Evolutionary conservation across 2,113 vertebrate species (phyloP).

Genomic region (Calyptomena viridis): DNA sequence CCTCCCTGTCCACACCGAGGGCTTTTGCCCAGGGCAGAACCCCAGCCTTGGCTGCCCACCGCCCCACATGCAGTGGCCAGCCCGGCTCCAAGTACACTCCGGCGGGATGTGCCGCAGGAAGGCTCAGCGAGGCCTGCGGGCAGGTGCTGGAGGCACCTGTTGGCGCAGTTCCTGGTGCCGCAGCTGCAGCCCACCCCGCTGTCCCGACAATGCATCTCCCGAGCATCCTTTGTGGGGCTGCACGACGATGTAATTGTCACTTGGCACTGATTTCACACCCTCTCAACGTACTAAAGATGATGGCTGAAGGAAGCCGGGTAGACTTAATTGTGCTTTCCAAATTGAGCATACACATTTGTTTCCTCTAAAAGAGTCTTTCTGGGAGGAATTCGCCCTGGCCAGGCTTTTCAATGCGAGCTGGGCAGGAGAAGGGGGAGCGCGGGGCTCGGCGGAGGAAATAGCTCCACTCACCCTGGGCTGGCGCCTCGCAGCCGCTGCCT

Average conservation of each 20-base stretch:
- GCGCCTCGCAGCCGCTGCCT: slow-evolving; percentile 54
- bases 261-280: slow-evolving; percentile 81
- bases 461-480: slow-evolving; percentile 3
- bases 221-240: slow-evolving; percentile 71
- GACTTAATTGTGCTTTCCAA: slow-evolving; percentile 68
- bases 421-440: not conserved
- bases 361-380: slow-evolving; percentile 59
- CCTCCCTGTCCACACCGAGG: not conserved
- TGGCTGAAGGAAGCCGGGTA: slow-evolving; percentile 56
- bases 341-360: slow-evolving; percentile 61
- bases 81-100: not conserved
- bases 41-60: rapidly evolving
- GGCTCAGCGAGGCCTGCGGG: not conserved
- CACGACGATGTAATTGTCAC: slow-evolving; percentile 60
- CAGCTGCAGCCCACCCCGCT: slow-evolving; percentile 63
- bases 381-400: slow-evolving; percentile 50
- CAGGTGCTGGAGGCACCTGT: slow-evolving; percentile 79
- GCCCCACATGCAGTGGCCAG: not conserved
- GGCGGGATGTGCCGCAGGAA: not conserved
- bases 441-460: slow-evolving; percentile 25
- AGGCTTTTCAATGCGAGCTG: slow-evolving; percentile 35
- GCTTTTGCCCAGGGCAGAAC: not conserved
- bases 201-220: slow-evolving; percentile 65
- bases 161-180: not conserved
- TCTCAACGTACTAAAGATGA: slow-evolving; percentile 62